phyloP scores from a whole-genome alignment of 2,113 vertebrate species.

The Leptocoma aspasia region DNA sequence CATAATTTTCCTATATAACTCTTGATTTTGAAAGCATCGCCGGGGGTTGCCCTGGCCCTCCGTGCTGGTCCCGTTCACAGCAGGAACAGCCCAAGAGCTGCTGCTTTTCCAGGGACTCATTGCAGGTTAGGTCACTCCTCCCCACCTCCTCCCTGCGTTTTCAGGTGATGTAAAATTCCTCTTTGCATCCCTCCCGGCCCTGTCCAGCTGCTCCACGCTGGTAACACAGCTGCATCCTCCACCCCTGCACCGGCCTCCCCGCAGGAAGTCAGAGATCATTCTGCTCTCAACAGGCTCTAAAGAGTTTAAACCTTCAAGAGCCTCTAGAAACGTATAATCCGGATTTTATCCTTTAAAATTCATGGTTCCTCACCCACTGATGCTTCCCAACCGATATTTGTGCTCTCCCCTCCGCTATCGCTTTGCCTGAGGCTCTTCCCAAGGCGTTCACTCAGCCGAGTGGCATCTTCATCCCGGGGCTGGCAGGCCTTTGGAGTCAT shows the following conservation, averaged over 20 bases:
- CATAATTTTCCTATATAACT: background rate
- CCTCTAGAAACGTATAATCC: background rate
- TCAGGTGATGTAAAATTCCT: background rate
- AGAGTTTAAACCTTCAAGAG: conserved; percentile 40
- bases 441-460: background rate
- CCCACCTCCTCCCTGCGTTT: background rate
- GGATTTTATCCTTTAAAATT: conserved; percentile 4
- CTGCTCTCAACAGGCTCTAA: conserved; percentile 36
- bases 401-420: background rate
- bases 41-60: background rate
- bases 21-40: background rate
- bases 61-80: accelerated
- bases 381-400: background rate
- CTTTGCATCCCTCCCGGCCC: background rate
- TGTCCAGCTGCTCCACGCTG: background rate
- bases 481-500: background rate
- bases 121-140: background rate
- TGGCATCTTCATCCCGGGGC: background rate
- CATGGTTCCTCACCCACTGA: background rate
- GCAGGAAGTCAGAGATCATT: conserved; percentile 24
- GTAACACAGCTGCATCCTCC: background rate
- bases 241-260: background rate
- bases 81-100: background rate
- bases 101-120: background rate
- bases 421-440: background rate